Evolutionary conservation across 2,888 invertebrate species (phyloP).

Genomic region (Aquatica leii): DNA sequence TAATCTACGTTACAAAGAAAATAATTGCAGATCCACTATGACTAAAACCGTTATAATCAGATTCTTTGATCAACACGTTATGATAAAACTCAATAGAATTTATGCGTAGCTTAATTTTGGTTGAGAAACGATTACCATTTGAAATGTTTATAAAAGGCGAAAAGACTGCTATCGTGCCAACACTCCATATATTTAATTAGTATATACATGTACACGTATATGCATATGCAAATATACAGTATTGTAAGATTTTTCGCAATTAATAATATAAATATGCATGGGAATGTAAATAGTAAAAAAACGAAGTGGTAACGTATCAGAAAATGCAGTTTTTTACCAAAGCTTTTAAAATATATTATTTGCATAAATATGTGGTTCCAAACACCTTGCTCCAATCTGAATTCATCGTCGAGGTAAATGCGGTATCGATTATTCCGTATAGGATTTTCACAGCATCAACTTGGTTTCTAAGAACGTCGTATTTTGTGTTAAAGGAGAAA

Average conservation of each 20-base stretch:
- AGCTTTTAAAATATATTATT: conserved; percentile 43
- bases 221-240: no score
- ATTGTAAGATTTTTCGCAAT: no score
- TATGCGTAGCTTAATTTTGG: no score
- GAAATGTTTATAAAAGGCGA: conserved; percentile 21
- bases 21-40: conserved; percentile 21
- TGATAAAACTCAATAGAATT: no score
- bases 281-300: no score
- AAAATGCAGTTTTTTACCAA: conserved; percentile 36
- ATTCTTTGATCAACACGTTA: conserved; percentile 20
- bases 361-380: conserved; percentile 50
- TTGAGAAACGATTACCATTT: no score
- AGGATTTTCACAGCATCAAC: conserved; percentile 42
- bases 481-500: conserved; percentile 42
- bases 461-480: conserved; percentile 38
- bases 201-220: neutral
- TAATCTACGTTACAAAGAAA: conserved; percentile 13
- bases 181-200: conserved; percentile 27
- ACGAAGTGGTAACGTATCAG: neutral
- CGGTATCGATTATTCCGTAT: conserved; percentile 48
- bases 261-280: no score
- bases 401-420: conserved; percentile 41
- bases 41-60: conserved; percentile 22
- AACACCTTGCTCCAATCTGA: conserved; percentile 45
- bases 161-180: conserved; percentile 22